A percentile compares a stretch with the other conserved stretches of the same genome.
These are phyloP conservation scores for Homalodisca vitripennis DNA, from an alignment of 1,140 invertebrate genomes.

Conservation along the genomic window DNA sequence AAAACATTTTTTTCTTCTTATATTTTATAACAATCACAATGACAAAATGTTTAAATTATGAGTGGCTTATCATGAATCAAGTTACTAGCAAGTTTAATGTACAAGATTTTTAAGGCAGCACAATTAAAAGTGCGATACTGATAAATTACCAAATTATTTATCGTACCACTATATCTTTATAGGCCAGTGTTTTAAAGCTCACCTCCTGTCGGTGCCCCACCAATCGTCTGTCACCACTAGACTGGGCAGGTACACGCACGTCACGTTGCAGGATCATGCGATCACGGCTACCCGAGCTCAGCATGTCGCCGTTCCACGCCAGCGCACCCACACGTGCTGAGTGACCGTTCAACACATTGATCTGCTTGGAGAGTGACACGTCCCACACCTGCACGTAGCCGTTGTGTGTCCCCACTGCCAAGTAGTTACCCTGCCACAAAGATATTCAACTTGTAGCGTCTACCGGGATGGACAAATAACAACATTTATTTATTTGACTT, in stretches of 20 bases:
- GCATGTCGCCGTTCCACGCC: constrained; percentile 97
- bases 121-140: too few relatives aligned
- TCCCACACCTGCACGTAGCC: constrained; percentile 98
- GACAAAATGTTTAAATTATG: too few relatives aligned
- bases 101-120: too few relatives aligned
- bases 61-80: too few relatives aligned
- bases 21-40: too few relatives aligned
- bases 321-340: constrained; percentile 90
- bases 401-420: constrained; percentile 96
- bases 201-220: constrained; percentile 92
- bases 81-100: too few relatives aligned
- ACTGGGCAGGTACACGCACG: constrained; percentile 75
- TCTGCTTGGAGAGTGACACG: constrained; percentile 89
- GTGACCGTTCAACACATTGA: constrained; percentile 90
- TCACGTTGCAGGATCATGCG: constrained; percentile 93
- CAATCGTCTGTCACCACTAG: constrained; percentile 74
- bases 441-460: constrained; percentile 29
- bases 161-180: too few relatives aligned
- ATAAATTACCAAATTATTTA: too few relatives aligned
- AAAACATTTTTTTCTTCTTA: too few relatives aligned
- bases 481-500: constrained; percentile 1
- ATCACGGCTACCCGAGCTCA: constrained; percentile 96
- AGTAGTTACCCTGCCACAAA: constrained; percentile 73
- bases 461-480: background rate
- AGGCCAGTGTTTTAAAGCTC: too few relatives aligned